Evolutionary conservation across 2,113 vertebrate genomes (phyloP), one percentile per base, ranked within the genome.

Genomic region (Cariama cristata): DNA sequence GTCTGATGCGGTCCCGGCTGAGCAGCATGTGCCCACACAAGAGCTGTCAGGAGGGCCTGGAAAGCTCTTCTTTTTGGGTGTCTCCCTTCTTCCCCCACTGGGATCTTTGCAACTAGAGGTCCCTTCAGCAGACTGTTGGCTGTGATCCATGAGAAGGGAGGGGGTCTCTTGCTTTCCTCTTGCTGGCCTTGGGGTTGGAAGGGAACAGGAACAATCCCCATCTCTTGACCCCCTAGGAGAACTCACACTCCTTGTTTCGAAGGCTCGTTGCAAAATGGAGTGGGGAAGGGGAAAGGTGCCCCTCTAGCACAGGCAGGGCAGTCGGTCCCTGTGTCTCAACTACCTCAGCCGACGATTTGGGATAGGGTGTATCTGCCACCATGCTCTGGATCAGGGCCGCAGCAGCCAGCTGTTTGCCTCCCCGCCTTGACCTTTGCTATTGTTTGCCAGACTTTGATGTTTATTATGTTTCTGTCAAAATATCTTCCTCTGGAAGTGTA

Each of bases 1-100:
- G 28, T 38, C 86, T 89, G 38, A 16, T n/a, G 64, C 33, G 3
- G 26, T 50, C 27, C 80, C 66, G 3, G 16, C 69, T 67, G 49
- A 33, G 71, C 71, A 45, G 35, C 0, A 1, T 42, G 7, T 47
- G 52, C 9, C 56, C 7, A 0, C 58, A n/a, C 17, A 32, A 16
- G 27, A 60, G 49, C 52, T 81, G 33, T 44, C 60, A 62, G n/a
- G 56, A 87, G 27, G 62, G 71, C 58, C 32, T 82, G 67, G 28
- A 91, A 66, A 38, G 3, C 6, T 88, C 15, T 91, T 4, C 6
- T 22, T 67, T 75, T 21, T 40, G 50, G 26, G 12, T 66, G 27
- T 45, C 14, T 79, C 11, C 8, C 12, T 64, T 16, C 28, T 66
- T 40, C 5, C 22, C 20, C 2, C 2, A 0, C 20, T 49, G 49